Evolutionary conservation across 2,888 invertebrate species (phyloP).

Genomic region (Leuctra nigra): DNA sequence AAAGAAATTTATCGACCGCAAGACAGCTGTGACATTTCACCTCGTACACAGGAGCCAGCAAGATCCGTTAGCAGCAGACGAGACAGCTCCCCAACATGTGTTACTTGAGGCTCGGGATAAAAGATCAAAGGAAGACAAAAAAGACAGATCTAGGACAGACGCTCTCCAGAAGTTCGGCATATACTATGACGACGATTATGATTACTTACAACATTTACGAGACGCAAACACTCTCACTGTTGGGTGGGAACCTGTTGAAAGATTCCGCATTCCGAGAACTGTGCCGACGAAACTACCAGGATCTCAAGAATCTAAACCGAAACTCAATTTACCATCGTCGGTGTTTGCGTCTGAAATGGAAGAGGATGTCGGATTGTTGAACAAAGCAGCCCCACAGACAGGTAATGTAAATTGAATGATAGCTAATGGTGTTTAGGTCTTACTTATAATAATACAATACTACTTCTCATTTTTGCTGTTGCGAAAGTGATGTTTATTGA

Average conservation of each 20-base stretch:
- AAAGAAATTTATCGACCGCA: slow-evolving; percentile 84
- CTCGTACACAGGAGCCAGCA: slow-evolving; percentile 90
- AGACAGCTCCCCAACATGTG: slow-evolving; percentile 82
- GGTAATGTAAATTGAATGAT: too few species aligned
- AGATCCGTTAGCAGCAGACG: slow-evolving; percentile 86
- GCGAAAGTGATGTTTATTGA: too few species aligned
- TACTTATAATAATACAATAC: too few species aligned
- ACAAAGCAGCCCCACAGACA: slow-evolving; percentile 67
- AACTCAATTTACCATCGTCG: slow-evolving; percentile 68
- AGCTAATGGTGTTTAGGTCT: too few species aligned
- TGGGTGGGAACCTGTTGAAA: slow-evolving; percentile 33
- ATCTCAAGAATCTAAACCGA: slow-evolving; percentile 11
- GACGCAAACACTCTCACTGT: slow-evolving; percentile 40
- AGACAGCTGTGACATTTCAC: slow-evolving; percentile 85
- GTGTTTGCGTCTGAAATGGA: slow-evolving; percentile 83
- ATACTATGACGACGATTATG: slow-evolving; percentile 90
- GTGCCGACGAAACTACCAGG: slow-evolving; percentile 1
- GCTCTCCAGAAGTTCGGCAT: slow-evolving; percentile 84
- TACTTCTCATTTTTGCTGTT: too few species aligned
- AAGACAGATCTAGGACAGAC: slow-evolving; percentile 50
- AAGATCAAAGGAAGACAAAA: slow-evolving; percentile 40
- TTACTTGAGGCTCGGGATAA: slow-evolving; percentile 54
- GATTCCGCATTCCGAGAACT: neutral
- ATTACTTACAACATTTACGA: slow-evolving; percentile 88
- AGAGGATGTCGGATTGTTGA: slow-evolving; percentile 76